These are phyloP conservation scores for Onthophagus sagittarius DNA, from an alignment of 2,888 invertebrate species.

Conservation along the genomic window DNA sequence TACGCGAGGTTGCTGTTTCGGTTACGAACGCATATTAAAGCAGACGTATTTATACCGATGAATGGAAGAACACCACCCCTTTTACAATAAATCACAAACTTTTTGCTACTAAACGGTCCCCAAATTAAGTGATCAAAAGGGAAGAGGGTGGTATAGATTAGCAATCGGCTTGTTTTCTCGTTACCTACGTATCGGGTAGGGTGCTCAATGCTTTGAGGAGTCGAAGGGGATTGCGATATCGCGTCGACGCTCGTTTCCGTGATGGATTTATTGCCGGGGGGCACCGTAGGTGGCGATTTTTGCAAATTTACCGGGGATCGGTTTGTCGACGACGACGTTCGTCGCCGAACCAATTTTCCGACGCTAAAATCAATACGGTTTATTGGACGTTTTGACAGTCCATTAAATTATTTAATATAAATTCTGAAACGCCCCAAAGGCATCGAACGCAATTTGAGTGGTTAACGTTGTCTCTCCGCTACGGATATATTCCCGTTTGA, in stretches of 20 bases:
- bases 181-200: not conserved
- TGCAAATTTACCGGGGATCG: not conserved
- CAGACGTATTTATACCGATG: not conserved
- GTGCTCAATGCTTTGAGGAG: not conserved
- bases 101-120: not conserved
- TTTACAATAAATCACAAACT: not conserved
- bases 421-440: not conserved
- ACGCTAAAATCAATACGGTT: not conserved
- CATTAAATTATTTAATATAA: constrained; percentile 1
- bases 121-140: not conserved
- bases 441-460: not conserved
- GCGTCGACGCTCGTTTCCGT: not conserved
- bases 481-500: not conserved
- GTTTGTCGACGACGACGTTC: no score
- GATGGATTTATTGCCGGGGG: not conserved
- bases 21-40: not conserved
- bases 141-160: not conserved
- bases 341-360: not conserved
- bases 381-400: not conserved
- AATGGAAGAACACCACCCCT: not conserved
- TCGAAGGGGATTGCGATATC: not conserved
- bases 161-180: not conserved
- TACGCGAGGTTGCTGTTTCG: not conserved
- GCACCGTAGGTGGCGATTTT: not conserved
- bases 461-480: not conserved